Percentiles rank a stretch among this genome's conserved stretches.
Evolutionary conservation across 2,797 vertebrate genomes (phyloP).

Genomic region (Halcyon smyrnensis): DNA sequence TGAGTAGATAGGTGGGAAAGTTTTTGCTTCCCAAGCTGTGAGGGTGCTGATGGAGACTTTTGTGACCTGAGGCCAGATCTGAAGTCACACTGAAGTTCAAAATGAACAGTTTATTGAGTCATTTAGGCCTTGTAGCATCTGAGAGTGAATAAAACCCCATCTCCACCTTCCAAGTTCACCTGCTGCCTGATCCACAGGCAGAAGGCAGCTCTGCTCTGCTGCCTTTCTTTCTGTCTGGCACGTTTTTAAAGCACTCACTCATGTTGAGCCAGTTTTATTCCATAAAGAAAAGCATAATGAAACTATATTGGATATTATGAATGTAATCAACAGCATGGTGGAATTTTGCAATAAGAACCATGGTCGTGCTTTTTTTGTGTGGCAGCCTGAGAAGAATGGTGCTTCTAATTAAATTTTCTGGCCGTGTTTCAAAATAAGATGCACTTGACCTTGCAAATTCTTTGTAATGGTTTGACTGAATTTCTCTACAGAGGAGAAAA

Average conservation of each 20-base stretch:
- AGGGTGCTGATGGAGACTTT: neutral
- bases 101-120: neutral
- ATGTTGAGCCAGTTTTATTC: neutral
- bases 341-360: neutral
- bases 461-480: neutral
- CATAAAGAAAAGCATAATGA: neutral
- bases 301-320: fast-evolving
- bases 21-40: neutral
- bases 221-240: neutral
- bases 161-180: neutral
- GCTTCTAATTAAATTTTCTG: neutral
- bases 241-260: neutral
- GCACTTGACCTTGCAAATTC: neutral
- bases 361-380: neutral
- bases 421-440: neutral
- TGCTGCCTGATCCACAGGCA: neutral
- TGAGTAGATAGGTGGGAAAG: neutral
- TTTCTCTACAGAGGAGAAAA: neutral
- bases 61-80: neutral
- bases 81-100: neutral
- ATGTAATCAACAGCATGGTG: neutral
- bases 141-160: neutral
- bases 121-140: neutral
- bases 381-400: neutral
- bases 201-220: neutral